A percentile compares a stretch with the other conserved stretches of the same genome.
Evolutionary conservation across 2,113 vertebrate species (phyloP).

Genomic region (Okapia johnstoni): DNA sequence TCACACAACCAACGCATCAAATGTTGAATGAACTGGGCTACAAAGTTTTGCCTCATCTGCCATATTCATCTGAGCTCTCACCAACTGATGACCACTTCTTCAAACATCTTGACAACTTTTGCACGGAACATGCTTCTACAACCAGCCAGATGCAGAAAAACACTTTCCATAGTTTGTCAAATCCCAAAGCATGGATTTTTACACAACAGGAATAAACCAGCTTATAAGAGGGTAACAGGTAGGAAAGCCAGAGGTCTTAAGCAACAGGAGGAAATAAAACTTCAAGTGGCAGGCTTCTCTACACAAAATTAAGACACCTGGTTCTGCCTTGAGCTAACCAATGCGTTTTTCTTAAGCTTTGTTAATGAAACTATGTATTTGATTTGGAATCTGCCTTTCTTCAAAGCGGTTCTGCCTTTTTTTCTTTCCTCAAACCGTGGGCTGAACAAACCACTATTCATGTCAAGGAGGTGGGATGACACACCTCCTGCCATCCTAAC

Average conservation of each 20-base stretch:
- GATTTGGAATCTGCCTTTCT: neutral
- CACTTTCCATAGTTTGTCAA: neutral
- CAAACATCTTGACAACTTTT: neutral
- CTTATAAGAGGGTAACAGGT: neutral
- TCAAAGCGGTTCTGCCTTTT: neutral
- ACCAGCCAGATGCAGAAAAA: neutral
- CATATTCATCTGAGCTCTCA: neutral
- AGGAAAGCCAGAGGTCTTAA: neutral
- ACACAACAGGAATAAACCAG: neutral
- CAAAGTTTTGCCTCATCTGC: neutral
- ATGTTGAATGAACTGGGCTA: neutral
- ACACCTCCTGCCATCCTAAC: neutral
- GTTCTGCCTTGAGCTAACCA: neutral
- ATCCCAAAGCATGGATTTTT: neutral
- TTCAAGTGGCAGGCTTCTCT: neutral
- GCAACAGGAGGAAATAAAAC: neutral
- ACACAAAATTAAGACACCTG: neutral
- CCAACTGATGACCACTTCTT: neutral
- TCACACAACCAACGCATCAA: neutral
- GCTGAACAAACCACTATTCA: neutral
- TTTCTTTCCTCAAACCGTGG: neutral
- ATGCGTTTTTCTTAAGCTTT: neutral
- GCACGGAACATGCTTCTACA: neutral
- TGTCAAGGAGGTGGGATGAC: neutral
- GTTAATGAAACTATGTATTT: neutral